A percentile compares a stretch with the other conserved stretches of the same genome.
These are phyloP conservation scores for Megamerina dolium DNA, from an alignment of 2,888 invertebrate genomes.

Conservation along the genomic window DNA sequence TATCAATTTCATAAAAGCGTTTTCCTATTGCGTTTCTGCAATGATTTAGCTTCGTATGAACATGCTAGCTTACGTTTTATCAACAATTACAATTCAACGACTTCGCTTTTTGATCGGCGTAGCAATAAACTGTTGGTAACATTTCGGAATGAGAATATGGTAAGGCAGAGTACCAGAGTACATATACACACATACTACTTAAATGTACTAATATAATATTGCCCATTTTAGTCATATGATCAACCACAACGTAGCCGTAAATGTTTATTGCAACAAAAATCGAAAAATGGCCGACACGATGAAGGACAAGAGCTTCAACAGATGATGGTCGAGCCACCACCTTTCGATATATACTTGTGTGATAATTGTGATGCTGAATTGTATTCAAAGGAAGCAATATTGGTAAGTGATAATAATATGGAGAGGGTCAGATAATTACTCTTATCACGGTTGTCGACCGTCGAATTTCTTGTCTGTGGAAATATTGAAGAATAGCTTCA, in stretches of 20 bases:
- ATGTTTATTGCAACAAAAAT: conserved; percentile 50
- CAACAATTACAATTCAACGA: conserved; percentile 67
- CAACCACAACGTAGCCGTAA: conserved; percentile 47
- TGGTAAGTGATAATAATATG: conserved; percentile 49
- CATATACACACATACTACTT: too few species aligned
- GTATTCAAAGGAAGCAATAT: conserved; percentile 54
- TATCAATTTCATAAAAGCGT: conserved; percentile 68
- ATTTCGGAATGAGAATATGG: conserved; percentile 69
- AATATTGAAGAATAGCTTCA: too few species aligned
- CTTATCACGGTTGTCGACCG: too few species aligned
- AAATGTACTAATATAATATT: too few species aligned
- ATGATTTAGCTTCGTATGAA: conserved; percentile 61
- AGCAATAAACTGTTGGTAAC: conserved; percentile 64
- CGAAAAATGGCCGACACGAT: conserved; percentile 34
- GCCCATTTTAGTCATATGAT: conserved; percentile 48
- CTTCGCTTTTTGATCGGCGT: conserved; percentile 62
- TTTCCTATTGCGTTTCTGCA: conserved; percentile 64
- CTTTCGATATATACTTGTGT: conserved; percentile 65
- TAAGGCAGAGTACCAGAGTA: conserved; percentile 43
- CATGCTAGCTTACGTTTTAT: conserved; percentile 61
- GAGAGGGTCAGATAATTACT: too few species aligned
- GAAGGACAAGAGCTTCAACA: conserved; percentile 46
- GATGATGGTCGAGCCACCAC: conserved; percentile 54
- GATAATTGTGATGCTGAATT: conserved; percentile 72
- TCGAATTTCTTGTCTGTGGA: too few species aligned